A percentile compares a stretch with the other conserved stretches of the same genome.
phyloP scores from a whole-genome alignment of 2,888 invertebrate genomes.

The Ochropleura leucogaster region DNA sequence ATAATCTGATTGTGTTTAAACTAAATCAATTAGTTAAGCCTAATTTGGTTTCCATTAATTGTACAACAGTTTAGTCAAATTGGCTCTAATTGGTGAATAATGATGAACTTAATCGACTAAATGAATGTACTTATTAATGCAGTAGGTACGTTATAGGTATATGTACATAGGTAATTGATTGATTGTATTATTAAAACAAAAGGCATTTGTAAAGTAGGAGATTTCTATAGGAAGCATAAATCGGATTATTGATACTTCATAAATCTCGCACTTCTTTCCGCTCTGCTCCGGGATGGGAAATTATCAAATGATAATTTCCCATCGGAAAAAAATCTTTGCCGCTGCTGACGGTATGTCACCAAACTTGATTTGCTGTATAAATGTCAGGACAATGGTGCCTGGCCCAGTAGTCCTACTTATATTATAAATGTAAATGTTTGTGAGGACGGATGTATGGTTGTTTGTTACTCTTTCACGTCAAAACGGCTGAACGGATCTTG shows the following conservation, averaged over 20 bases:
- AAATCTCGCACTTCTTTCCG: background rate
- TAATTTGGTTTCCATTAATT: conserved; percentile 29
- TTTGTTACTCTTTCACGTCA: no score
- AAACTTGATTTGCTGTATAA: no score
- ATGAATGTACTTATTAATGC: background rate
- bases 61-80: conserved; percentile 14
- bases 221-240: background rate
- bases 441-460: no score
- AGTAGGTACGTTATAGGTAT: background rate
- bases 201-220: background rate
- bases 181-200: background rate
- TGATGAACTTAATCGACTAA: background rate
- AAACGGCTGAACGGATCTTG: no score
- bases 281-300: background rate
- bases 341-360: no score
- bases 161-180: background rate
- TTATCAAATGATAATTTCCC: no score
- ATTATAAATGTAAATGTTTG: no score
- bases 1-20: conserved; percentile 24
- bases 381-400: no score
- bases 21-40: conserved; percentile 11
- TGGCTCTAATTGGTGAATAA: conserved; percentile 23
- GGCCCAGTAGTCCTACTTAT: no score
- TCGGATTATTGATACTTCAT: background rate
- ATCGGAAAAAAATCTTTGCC: no score